Base-by-base conservation (phyloP, 2,113 vertebrate species). In the Sprattus sprattus region DNA sequence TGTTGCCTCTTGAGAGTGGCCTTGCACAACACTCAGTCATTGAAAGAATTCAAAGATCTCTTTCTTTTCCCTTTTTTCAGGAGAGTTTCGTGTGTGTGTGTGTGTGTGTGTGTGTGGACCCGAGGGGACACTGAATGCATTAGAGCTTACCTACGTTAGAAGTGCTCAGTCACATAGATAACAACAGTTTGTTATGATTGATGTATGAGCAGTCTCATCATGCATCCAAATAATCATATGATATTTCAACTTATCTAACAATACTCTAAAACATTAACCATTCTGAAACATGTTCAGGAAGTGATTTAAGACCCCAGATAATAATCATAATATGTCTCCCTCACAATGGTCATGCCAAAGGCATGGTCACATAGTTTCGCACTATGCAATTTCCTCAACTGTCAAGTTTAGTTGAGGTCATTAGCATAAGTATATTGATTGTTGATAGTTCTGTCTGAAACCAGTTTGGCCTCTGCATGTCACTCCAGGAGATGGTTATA, bases 401-500 rank as follows among this genome's bases (percentile, higher is more conserved):
- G 10, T 15, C 28, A 0, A 78, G 15, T 39, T 44, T 15, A 78
- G 4, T 32, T 2, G 71, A 78, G 71, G 71, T 78, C 71, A 78
- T 32, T 39, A 60, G 54, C 54, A 28, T 71, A 32, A 28, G 64
- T 1, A 32, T 39, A 78, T 78, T 78, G 71, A 78, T 78, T 78
- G 39, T 28, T 78, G 71, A 78, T 78, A 78, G 71, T 78, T 78
- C 44, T 32, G 71, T 78, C 71, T 78, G 71, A 5, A 32, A 28
- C 71, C 32, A 4, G 15, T 39, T 78, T 39, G 71, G 25, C 71
- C 32, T 10, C 71, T 16, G 28, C 28, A 39, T 39, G 71, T 10
- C 25, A 28, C n/a, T 8, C 28, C 71, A 39, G 71, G 71, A 78
- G 28, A 78, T 78, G 71, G 71, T 78, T 78, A 78, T 78, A 78